Conservation (phyloP, 2,888 invertebrate genomes). For the Stegophylla sp. region DNA sequence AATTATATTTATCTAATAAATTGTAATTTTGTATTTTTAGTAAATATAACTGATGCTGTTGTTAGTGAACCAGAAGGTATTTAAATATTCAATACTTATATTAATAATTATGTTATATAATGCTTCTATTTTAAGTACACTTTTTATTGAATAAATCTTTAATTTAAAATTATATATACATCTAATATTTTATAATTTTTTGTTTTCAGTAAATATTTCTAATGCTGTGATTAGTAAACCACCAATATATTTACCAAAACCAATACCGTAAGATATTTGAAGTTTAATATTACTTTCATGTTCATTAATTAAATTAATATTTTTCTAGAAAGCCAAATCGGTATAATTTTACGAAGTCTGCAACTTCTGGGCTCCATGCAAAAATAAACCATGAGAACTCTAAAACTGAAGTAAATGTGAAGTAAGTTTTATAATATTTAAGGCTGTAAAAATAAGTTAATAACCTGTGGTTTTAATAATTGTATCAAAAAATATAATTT, state of each 20-base stretch:
- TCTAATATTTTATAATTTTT: not conserved
- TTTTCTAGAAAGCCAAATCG: conserved; percentile 3
- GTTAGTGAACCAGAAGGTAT: too few relatives aligned
- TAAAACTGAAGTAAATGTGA: not conserved
- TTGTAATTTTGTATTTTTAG: too few relatives aligned
- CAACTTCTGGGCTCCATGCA: not conserved
- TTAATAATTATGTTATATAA: not conserved
- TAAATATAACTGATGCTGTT: too few relatives aligned
- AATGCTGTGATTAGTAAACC: not conserved
- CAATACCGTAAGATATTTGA: conserved; percentile 5
- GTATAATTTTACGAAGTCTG: not conserved
- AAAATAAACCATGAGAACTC: not conserved
- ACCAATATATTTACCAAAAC: not conserved
- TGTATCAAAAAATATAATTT: too few relatives aligned
- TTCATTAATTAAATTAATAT: not conserved
- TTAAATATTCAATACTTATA: not conserved
- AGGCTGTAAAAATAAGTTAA: too few relatives aligned
- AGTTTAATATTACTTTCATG: not conserved
- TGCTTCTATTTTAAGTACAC: not conserved
- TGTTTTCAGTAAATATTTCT: conserved; percentile 6
- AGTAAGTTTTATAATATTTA: conserved; percentile 11
- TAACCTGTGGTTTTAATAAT: too few relatives aligned
- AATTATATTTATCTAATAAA: too few relatives aligned
- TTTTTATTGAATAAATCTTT: not conserved
- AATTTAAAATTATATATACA: too few relatives aligned